Base-by-base conservation (phyloP, 1,140 invertebrate genomes). In the Maniola jurtina region DNA sequence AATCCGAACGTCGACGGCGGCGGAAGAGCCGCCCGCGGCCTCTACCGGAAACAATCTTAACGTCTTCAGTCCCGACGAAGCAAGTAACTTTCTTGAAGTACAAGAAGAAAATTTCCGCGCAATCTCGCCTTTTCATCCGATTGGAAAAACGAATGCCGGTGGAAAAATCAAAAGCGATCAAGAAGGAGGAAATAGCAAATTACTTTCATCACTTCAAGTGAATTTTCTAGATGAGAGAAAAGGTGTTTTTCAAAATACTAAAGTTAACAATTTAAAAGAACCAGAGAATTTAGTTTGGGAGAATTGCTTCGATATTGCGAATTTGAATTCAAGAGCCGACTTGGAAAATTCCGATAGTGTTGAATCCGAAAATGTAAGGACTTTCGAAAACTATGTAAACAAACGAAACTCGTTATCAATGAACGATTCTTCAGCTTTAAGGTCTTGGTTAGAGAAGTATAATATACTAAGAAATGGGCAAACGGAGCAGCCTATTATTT, bases 11-110 rank as follows among this genome's bases (percentile, higher is more conserved):
- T 77, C 81, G 42, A 71, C 84, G 79, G 84, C 81, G 42, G 72
- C 84, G 79, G 84, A 87, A 86, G 74, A 79, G 71, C 70, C 79
- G 76, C 73, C 79, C 47, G 79, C 74, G 70, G 77, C 72, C 68
- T 78, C 74, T 62, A 54, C 78, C 84, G 88, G 88, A 90, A 85
- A 83, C 77, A 86, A 89, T 87, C 82, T 84, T 67, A 82, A 88
- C 75, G 72, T 72, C 72, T 73, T 75, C 77, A 66, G 69, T 70
- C 69, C 72, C 68, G 74, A 58, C 71, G 66, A 66, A 56, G 48
- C 73, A 54, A 73, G 59, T 61, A 72, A 72, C 66, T 70, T 68
- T 61, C 55, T 73, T 56, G 72, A 75, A 66, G 76, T 66, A 77
- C 77, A 75, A 71, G 73, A 75, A 75, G 75, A 80, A 77, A 85